Conservation (phyloP, 2,888 invertebrate species). For the Epinotia brunnichana region DNA sequence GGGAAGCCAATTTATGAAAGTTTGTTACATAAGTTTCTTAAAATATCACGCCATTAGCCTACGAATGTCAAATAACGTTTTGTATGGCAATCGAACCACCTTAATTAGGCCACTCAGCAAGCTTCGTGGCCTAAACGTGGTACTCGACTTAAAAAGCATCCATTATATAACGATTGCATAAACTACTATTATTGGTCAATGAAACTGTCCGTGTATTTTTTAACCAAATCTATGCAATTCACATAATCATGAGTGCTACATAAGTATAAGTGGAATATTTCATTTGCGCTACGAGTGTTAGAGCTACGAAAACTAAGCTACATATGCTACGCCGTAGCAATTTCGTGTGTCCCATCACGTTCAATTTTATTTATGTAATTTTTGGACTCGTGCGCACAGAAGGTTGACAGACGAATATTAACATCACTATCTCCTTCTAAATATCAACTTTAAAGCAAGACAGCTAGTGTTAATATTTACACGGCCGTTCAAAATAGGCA, state of each 20-base stretch:
- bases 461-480: slow-evolving; percentile 25
- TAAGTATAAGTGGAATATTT: slow-evolving; percentile 5
- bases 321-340: slow-evolving; percentile 33
- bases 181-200: not conserved
- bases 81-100: no score
- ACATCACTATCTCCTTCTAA: slow-evolving; percentile 19
- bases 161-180: no score
- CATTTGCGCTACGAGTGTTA: slow-evolving; percentile 7
- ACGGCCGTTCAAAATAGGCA: slow-evolving; percentile 12
- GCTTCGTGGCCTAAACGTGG: no score
- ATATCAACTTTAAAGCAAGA: slow-evolving; percentile 17
- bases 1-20: no score
- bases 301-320: slow-evolving; percentile 1
- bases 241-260: not conserved
- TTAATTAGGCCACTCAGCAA: no score
- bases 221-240: not conserved
- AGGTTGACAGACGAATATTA: slow-evolving; percentile 11
- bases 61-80: no score
- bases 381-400: slow-evolving; percentile 23
- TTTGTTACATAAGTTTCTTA: no score
- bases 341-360: not conserved
- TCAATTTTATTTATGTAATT: not conserved
- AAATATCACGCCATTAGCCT: no score
- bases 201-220: not conserved
- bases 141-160: no score